phyloP scores from a whole-genome alignment of 30 jellyfish, hydroid and myxozoan genomes.

The Cassiopea andromeda region DNA sequence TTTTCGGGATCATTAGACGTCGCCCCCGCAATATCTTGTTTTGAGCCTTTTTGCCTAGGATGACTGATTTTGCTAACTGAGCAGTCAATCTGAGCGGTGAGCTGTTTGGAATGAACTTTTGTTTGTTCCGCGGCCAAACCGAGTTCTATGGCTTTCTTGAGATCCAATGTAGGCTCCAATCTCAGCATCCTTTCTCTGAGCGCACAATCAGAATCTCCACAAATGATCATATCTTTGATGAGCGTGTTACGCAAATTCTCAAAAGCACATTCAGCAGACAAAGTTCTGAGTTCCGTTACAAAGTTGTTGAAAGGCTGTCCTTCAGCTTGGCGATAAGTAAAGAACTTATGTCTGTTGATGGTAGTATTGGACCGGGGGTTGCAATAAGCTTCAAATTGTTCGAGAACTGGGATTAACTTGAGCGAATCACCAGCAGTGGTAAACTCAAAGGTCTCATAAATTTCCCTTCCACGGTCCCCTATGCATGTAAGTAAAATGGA shows the following conservation, averaged over 20 bases:
- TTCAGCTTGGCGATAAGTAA: constrained; percentile 16
- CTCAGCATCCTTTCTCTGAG: constrained; percentile 56
- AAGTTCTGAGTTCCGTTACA: constrained; percentile 50
- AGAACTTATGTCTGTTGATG: constrained; percentile 56
- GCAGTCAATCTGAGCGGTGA: constrained; percentile 1
- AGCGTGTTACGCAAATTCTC: constrained; percentile 50
- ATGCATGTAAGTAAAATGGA: constrained; percentile 18
- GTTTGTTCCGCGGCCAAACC: constrained; percentile 66
- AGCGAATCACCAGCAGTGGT: constrained; percentile 33
- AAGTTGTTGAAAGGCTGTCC: constrained; percentile 9
- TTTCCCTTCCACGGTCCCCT: too few relatives aligned
- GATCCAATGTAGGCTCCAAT: constrained; percentile 23
- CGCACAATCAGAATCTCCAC: constrained; percentile 50
- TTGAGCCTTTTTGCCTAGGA: constrained; percentile 4
- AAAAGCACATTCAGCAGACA: constrained; percentile 71
- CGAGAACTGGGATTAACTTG: constrained; percentile 52
- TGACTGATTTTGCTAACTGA: constrained; percentile 43
- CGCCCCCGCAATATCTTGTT: neutral
- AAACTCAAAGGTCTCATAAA: constrained; percentile 35
- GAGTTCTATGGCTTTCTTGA: constrained; percentile 36
- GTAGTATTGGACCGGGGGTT: constrained; percentile 47
- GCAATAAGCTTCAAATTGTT: constrained; percentile 47
- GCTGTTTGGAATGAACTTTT: constrained; percentile 19
- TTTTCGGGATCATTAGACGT: constrained; percentile 49
- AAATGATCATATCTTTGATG: neutral